Conservation (phyloP, 2,113 vertebrate species). For the Ictalurus furcatus region DNA sequence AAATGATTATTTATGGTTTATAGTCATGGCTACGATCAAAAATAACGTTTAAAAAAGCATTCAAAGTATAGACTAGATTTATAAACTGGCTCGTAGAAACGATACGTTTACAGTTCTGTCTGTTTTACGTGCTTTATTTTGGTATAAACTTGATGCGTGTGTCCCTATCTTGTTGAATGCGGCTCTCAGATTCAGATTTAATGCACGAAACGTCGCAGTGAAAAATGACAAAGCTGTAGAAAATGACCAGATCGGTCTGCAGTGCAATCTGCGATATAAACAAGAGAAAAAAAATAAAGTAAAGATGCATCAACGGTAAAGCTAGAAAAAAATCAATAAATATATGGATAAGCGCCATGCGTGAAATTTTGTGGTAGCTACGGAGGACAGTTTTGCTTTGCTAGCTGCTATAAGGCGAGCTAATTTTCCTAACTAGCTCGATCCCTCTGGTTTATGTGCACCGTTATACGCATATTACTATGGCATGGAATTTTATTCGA, state of each 20-base stretch:
- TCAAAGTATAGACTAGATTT: no score
- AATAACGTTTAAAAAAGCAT: no score
- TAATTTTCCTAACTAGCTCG: neutral
- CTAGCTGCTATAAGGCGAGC: neutral
- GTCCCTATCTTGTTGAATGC: no score
- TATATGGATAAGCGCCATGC: no score
- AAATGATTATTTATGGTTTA: neutral
- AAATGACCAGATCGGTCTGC: neutral
- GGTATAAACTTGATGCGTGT: no score
- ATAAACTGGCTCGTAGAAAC: no score
- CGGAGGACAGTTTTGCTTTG: neutral
- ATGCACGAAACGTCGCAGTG: no score
- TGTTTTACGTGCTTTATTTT: no score
- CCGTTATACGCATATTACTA: neutral
- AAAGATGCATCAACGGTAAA: neutral
- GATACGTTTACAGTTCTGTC: no score
- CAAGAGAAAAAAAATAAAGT: neutral
- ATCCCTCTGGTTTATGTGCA: neutral
- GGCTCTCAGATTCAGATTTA: no score
- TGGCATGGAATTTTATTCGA: neutral
- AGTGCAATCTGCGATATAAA: neutral
- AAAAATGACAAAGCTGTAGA: neutral
- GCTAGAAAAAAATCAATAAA: neutral
- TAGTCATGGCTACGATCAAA: neutral
- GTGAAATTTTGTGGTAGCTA: neutral